Percentiles rank a stretch among this genome's conserved stretches.
Conservation (phyloP, 2,113 vertebrate species). For the Ptychochromis oligacanthus region DNA sequence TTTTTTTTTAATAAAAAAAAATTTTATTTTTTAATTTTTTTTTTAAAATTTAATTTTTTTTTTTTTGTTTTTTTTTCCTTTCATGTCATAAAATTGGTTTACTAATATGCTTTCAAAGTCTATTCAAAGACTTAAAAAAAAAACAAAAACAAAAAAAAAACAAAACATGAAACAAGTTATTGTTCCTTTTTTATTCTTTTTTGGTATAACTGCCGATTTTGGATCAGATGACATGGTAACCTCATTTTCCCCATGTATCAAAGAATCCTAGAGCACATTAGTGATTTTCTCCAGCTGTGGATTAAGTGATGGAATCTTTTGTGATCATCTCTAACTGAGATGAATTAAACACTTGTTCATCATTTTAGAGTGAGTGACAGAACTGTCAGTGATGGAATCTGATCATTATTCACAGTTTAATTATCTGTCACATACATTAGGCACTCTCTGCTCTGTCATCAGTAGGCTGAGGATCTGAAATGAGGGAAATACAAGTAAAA, state of each 20-base stretch:
- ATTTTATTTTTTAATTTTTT: too few relatives aligned
- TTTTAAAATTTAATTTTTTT: slow-evolving; percentile 75
- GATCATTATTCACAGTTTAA: slow-evolving; percentile 57
- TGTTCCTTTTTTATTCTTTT: slow-evolving; percentile 34
- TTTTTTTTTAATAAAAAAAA: too few relatives aligned
- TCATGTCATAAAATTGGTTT: slow-evolving; percentile 67
- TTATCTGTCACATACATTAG: slow-evolving; percentile 56
- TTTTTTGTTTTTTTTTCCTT: slow-evolving; percentile 37
- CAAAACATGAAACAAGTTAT: slow-evolving; percentile 32
- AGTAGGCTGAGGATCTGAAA: slow-evolving; percentile 25
- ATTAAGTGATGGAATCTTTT: slow-evolving; percentile 63
- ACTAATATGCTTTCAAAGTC: slow-evolving; percentile 76
- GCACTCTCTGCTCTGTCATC: slow-evolving; percentile 43
- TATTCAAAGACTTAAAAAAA: slow-evolving; percentile 53
- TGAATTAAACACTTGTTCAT: slow-evolving; percentile 63
- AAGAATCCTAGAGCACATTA: slow-evolving; percentile 59
- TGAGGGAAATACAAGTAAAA: slow-evolving; percentile 36
- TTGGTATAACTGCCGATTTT: slow-evolving; percentile 38
- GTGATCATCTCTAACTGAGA: slow-evolving; percentile 63
- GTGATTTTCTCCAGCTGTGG: slow-evolving; percentile 57
- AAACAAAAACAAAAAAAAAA: background rate
- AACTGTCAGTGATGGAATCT: slow-evolving; percentile 52
- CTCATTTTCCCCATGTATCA: slow-evolving; percentile 52
- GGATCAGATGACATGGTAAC: slow-evolving; percentile 40
- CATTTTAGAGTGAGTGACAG: slow-evolving; percentile 58